Evolutionary conservation across 2,888 invertebrate species (phyloP).

Genomic region (Invenusta paracnida): DNA sequence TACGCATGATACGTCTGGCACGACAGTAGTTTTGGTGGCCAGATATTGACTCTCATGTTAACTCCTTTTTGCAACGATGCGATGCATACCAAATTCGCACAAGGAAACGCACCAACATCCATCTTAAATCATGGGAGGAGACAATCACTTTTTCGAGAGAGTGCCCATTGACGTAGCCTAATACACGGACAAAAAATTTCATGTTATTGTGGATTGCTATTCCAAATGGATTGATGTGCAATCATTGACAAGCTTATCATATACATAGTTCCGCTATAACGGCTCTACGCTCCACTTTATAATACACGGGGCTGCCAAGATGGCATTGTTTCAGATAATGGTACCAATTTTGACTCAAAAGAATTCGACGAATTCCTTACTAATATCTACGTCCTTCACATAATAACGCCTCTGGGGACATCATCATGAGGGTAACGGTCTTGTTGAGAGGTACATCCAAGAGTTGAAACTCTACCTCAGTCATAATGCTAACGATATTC

Average conservation of each 20-base stretch:
- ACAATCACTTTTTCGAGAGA: conserved; percentile 33
- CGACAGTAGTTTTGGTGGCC: conserved; percentile 39
- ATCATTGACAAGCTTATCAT: not conserved
- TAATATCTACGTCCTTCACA: not conserved
- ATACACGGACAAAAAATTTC: conserved; percentile 10
- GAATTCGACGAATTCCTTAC: not conserved
- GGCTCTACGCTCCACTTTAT: not conserved
- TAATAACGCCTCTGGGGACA: not conserved
- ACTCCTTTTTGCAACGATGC: conserved; percentile 14
- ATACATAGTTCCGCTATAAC: not conserved
- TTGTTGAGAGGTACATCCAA: not conserved
- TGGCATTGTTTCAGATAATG: not conserved
- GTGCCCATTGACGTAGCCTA: conserved; percentile 25
- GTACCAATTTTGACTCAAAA: not conserved
- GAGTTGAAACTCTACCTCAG: not conserved
- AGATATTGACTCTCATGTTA: conserved; percentile 32
- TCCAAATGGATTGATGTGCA: conserved; percentile 19
- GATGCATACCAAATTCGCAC: conserved; percentile 29
- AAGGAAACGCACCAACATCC: not conserved
- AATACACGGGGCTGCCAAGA: too few species aligned
- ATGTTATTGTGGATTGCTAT: not conserved
- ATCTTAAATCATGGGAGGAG: conserved; percentile 27
- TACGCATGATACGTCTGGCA: conserved; percentile 38
- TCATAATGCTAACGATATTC: too few species aligned
- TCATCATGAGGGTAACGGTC: not conserved